phyloP scores from a whole-genome alignment of 1,140 invertebrate species.

The Drosophila paulistorum region DNA sequence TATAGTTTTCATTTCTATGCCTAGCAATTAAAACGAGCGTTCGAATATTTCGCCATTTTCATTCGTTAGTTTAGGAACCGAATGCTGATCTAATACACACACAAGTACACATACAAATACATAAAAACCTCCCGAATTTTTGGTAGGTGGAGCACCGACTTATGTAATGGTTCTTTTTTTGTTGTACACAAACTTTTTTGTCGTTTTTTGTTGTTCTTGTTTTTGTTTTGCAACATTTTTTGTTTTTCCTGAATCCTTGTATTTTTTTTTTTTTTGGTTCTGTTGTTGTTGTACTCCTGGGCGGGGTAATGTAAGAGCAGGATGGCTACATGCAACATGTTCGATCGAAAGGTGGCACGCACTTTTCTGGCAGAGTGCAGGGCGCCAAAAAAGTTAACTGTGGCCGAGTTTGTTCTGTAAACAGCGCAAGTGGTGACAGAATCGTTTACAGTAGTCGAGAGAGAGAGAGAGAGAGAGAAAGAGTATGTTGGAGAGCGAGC shows the following conservation, averaged over 20 bases:
- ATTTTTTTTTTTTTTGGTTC: constrained; percentile 4
- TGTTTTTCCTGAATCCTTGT: not conserved
- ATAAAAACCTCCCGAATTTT: constrained; percentile 42
- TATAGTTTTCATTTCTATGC: constrained; percentile 41
- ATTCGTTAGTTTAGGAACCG: constrained; percentile 58
- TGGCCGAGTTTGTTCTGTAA: constrained; percentile 61
- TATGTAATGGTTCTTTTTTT: constrained; percentile 73
- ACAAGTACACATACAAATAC: constrained; percentile 26
- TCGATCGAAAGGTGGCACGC: constrained; percentile 40
- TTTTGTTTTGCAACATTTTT: constrained; percentile 16
- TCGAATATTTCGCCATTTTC: constrained; percentile 51
- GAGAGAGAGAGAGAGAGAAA: constrained; percentile 4
- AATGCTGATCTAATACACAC: constrained; percentile 53
- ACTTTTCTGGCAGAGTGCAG: constrained; percentile 45
- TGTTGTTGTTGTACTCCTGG: constrained; percentile 19
- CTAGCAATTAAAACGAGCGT: constrained; percentile 68
- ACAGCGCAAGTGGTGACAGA: constrained; percentile 53
- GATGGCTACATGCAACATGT: constrained; percentile 65
- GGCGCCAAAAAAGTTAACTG: constrained; percentile 63
- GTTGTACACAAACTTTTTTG: constrained; percentile 33
- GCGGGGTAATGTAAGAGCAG: constrained; percentile 61
- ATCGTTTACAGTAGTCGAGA: constrained; percentile 33
- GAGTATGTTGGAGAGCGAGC: not conserved
- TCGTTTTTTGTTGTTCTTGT: constrained; percentile 38
- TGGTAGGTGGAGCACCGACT: constrained; percentile 73